Evolutionary conservation across 1,140 invertebrate genomes (phyloP).

Genomic region (Cydia splendana): DNA sequence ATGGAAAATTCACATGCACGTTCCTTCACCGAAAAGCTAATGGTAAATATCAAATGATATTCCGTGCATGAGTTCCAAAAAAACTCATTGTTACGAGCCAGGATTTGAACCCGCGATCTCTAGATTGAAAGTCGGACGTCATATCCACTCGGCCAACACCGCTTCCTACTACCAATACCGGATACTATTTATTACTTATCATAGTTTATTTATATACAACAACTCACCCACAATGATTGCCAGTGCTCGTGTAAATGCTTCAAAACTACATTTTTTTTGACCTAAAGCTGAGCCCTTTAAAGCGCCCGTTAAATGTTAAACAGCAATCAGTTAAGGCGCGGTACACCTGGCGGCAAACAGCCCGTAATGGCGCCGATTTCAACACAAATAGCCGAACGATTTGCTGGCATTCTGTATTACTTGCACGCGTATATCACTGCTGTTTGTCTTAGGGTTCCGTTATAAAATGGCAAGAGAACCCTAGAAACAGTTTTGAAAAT

Average conservation of each 20-base stretch:
- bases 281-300: not conserved
- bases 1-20: too few relatives aligned
- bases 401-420: conserved; percentile 1
- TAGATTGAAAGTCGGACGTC: too few relatives aligned
- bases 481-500: not conserved
- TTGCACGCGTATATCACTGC: not conserved
- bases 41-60: too few relatives aligned
- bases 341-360: conserved; percentile 8
- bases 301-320: not conserved
- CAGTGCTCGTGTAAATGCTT: not conserved
- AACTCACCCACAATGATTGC: too few relatives aligned
- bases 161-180: too few relatives aligned
- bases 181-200: too few relatives aligned
- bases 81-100: too few relatives aligned
- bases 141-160: too few relatives aligned
- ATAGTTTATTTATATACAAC: too few relatives aligned
- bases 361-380: not conserved
- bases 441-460: not conserved
- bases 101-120: too few relatives aligned
- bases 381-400: not conserved
- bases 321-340: not conserved
- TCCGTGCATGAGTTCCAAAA: too few relatives aligned
- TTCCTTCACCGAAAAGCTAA: too few relatives aligned
- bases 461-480: not conserved
- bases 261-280: not conserved